These are phyloP conservation scores for Stegodyphus dumicola DNA, from an alignment of 1,140 invertebrate species.

Conservation along the genomic window DNA sequence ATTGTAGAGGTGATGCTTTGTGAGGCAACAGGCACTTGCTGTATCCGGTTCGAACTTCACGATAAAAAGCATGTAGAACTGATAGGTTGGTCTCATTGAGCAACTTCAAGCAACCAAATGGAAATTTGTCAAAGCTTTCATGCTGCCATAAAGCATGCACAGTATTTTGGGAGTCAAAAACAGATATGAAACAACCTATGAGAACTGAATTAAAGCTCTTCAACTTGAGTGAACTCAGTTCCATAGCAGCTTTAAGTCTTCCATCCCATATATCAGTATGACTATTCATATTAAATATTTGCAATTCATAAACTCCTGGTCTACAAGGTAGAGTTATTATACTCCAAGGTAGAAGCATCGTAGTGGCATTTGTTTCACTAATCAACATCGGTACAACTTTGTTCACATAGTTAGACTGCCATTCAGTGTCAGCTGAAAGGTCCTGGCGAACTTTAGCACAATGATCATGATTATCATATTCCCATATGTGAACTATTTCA, in stretches of 20 bases:
- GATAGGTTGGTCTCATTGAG: constrained; percentile 43
- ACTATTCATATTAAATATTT: constrained; percentile 59
- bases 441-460: constrained; percentile 65
- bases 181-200: constrained; percentile 36
- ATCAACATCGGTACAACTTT: constrained; percentile 65
- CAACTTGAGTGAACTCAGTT: constrained; percentile 34
- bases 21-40: constrained; percentile 61
- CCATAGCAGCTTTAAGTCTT: constrained; percentile 53
- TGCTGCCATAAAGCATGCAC: constrained; percentile 56
- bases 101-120: constrained; percentile 32
- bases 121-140: constrained; percentile 55
- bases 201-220: constrained; percentile 44
- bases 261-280: constrained; percentile 55
- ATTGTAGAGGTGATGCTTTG: constrained; percentile 62
- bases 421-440: constrained; percentile 65
- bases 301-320: constrained; percentile 59
- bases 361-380: constrained; percentile 65
- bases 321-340: constrained; percentile 56
- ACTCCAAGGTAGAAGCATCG: constrained; percentile 63
- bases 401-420: constrained; percentile 65
- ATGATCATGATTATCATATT: constrained; percentile 68
- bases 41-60: constrained; percentile 43
- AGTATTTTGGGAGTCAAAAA: constrained; percentile 58
- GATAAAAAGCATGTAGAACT: constrained; percentile 48
- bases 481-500: constrained; percentile 69